Evolutionary conservation across 2,797 vertebrate genomes (phyloP).

Genomic region (Lacerta agilis): DNA sequence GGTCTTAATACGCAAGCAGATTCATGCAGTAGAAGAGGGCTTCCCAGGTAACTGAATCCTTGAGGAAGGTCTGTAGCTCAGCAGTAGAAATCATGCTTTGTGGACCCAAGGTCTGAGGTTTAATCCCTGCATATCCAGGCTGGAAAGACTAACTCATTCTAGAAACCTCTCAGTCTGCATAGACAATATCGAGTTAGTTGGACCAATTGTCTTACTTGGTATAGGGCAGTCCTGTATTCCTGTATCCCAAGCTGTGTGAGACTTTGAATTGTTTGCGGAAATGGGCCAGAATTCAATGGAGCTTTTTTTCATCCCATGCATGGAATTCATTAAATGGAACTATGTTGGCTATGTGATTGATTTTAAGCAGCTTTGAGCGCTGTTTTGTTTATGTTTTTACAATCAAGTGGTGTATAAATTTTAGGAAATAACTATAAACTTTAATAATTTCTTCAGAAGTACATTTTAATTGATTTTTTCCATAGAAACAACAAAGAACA

Average conservation of each 20-base stretch:
- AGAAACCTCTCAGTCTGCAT: too few relatives aligned
- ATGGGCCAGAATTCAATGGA: background rate
- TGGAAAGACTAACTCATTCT: too few relatives aligned
- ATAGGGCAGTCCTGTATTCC: too few relatives aligned
- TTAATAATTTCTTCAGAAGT: constrained; percentile 25
- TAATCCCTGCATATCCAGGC: too few relatives aligned
- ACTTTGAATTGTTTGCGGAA: background rate
- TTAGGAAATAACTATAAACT: background rate
- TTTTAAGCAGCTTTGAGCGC: too few relatives aligned
- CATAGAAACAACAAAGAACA: background rate
- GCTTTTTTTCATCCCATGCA: background rate
- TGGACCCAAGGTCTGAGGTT: too few relatives aligned
- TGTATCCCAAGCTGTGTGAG: background rate
- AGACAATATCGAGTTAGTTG: too few relatives aligned
- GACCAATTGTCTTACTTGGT: too few relatives aligned
- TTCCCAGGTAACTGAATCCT: background rate
- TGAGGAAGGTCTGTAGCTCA: too few relatives aligned
- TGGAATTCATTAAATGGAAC: background rate
- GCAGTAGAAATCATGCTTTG: too few relatives aligned
- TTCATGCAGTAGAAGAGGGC: background rate
- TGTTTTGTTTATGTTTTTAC: too few relatives aligned
- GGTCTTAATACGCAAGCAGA: background rate
- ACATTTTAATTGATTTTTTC: too few relatives aligned
- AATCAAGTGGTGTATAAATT: background rate
- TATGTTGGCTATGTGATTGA: constrained; percentile 15